A percentile compares a stretch with the other conserved stretches of the same genome.
Evolutionary conservation across 2,888 invertebrate species (phyloP).

Genomic region (Mythimna albipuncta): DNA sequence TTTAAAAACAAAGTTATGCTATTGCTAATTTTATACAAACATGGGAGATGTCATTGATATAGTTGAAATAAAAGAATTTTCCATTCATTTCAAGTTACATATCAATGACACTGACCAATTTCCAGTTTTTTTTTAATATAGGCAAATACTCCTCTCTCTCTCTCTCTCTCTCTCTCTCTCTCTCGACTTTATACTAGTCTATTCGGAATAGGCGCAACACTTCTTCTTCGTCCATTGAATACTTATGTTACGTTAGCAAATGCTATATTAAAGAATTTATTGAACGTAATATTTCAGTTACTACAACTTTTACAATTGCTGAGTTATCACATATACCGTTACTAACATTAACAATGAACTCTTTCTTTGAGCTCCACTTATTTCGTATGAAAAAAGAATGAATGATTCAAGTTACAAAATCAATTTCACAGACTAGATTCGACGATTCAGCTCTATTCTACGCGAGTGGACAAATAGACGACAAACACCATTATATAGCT

Average conservation of each 20-base stretch:
- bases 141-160: neutral
- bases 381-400: slow-evolving; percentile 25
- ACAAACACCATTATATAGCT: slow-evolving; percentile 97
- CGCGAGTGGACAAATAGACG: slow-evolving; percentile 97
- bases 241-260: neutral
- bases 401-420: slow-evolving; percentile 45
- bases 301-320: slow-evolving; percentile 12
- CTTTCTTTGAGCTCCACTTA: slow-evolving; percentile 29
- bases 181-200: neutral
- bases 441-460: slow-evolving; percentile 98
- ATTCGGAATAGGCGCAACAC: neutral
- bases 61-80: neutral
- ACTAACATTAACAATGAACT: slow-evolving; percentile 22
- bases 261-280: neutral
- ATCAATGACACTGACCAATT: neutral
- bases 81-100: neutral
- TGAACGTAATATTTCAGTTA: slow-evolving; percentile 11
- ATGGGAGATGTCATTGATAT: neutral
- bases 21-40: slow-evolving; percentile 7
- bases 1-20: slow-evolving; percentile 23
- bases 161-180: neutral
- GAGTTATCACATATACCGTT: slow-evolving; percentile 30
- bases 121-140: neutral
- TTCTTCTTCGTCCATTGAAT: neutral
- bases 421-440: slow-evolving; percentile 93